Evolutionary conservation across 2,888 invertebrate species (phyloP).

Genomic region (Gibbula magus): DNA sequence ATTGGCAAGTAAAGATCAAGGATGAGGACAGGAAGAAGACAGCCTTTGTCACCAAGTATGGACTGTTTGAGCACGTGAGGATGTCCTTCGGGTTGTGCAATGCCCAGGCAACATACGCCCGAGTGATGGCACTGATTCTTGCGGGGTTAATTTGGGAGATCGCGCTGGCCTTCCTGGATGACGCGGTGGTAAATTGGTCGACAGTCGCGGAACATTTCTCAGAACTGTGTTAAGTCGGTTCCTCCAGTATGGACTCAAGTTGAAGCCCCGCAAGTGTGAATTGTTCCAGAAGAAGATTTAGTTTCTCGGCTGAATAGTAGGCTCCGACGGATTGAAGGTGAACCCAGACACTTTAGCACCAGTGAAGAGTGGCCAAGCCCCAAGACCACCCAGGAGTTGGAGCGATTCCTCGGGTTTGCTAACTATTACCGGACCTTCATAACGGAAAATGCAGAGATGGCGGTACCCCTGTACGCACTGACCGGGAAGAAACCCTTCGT

Average conservation of each 20-base stretch:
- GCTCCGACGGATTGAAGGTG: neutral
- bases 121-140: conserved; percentile 27
- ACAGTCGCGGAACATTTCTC: conserved; percentile 19
- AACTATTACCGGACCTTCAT: conserved; percentile 22
- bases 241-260: conserved; percentile 9
- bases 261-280: conserved; percentile 30
- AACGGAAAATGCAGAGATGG: neutral
- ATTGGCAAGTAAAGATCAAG: too few species aligned
- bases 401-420: conserved; percentile 13
- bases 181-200: conserved; percentile 26
- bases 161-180: conserved; percentile 32
- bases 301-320: conserved; percentile 18
- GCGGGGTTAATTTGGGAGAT: conserved; percentile 32
- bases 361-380: neutral
- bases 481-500: neutral
- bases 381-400: neutral
- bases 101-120: conserved; percentile 25
- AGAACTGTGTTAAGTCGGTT: conserved; percentile 15
- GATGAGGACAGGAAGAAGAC: conserved; percentile 24
- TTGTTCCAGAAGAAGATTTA: conserved; percentile 16
- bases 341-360: too few species aligned
- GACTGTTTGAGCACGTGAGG: conserved; percentile 1
- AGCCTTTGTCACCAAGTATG: conserved; percentile 20
- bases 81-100: conserved; percentile 25
- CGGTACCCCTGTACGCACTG: neutral